These are phyloP conservation scores for Idaea aversata DNA, from an alignment of 2,888 invertebrate species.

Conservation along the genomic window DNA sequence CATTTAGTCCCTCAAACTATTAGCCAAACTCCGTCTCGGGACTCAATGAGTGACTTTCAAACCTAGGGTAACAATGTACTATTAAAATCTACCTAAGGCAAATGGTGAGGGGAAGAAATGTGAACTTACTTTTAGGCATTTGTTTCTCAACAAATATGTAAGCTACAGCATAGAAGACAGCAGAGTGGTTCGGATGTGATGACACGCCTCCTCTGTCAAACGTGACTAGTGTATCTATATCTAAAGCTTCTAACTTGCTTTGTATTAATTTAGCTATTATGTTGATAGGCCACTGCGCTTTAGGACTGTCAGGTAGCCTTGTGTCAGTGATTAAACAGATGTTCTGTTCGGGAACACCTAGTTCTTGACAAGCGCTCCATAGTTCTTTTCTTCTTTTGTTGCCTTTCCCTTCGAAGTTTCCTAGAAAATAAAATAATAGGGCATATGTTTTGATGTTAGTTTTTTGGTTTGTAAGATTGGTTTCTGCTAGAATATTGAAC, in stretches of 20 bases:
- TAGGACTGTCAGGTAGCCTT: slow-evolving; percentile 88
- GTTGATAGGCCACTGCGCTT: slow-evolving; percentile 85
- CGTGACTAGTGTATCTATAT: slow-evolving; percentile 92
- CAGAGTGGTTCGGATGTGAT: slow-evolving; percentile 94
- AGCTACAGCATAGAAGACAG: slow-evolving; percentile 90
- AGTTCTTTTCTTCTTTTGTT: slow-evolving; percentile 87
- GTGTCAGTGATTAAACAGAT: slow-evolving; percentile 86
- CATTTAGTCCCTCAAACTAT: too few species aligned
- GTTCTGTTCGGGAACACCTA: slow-evolving; percentile 90
- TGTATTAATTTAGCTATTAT: slow-evolving; percentile 68
- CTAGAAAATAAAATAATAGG: slow-evolving; percentile 70
- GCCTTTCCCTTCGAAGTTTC: slow-evolving; percentile 84
- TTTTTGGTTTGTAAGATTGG: too few species aligned
- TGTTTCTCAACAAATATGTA: slow-evolving; percentile 87
- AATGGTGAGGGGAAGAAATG: not conserved
- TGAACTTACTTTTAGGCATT: slow-evolving; percentile 85
- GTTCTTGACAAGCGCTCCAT: slow-evolving; percentile 87
- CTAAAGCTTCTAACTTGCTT: slow-evolving; percentile 84
- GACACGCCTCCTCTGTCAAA: slow-evolving; percentile 97
- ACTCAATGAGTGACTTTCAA: too few species aligned
- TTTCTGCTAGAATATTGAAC: too few species aligned
- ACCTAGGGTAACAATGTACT: too few species aligned
- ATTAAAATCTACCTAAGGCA: not conserved
- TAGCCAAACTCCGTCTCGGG: too few species aligned
- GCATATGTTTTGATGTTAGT: too few species aligned